A percentile compares a stretch with the other conserved stretches of the same genome.
phyloP scores from a whole-genome alignment of 1,140 invertebrate genomes.

The Homalodisca vitripennis region DNA sequence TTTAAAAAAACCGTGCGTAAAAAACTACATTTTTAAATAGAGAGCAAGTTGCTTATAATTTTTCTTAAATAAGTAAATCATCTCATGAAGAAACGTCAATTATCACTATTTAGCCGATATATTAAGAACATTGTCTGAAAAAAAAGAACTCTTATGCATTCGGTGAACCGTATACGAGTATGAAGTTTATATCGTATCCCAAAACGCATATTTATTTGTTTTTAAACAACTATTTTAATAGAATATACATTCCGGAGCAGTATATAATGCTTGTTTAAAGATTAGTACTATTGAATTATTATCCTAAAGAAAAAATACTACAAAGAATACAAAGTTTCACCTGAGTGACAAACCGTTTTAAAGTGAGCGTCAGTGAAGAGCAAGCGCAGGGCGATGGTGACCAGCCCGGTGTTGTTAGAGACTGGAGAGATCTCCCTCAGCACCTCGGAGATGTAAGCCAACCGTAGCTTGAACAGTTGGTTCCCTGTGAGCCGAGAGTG shows the following conservation, averaged over 20 bases:
- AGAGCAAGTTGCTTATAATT: too few species aligned
- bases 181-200: too few species aligned
- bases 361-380: conserved; percentile 39
- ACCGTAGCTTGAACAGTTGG: conserved; percentile 29
- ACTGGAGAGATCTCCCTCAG: conserved; percentile 29
- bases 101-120: too few species aligned
- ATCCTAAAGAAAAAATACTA: background rate
- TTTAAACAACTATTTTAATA: background rate
- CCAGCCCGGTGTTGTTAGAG: conserved; percentile 25
- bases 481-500: conserved; percentile 19
- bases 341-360: conserved; percentile 34
- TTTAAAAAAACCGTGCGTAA: too few species aligned
- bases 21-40: too few species aligned
- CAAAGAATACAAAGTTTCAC: background rate
- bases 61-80: too few species aligned
- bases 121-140: too few species aligned
- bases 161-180: too few species aligned
- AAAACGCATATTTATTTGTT: too few species aligned
- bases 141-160: too few species aligned
- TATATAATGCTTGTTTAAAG: background rate
- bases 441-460: conserved; percentile 39
- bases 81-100: too few species aligned
- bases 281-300: background rate
- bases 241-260: background rate
- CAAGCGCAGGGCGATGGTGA: conserved; percentile 35